phyloP scores from a whole-genome alignment of 2,888 invertebrate genomes.

The Acleris literana region DNA sequence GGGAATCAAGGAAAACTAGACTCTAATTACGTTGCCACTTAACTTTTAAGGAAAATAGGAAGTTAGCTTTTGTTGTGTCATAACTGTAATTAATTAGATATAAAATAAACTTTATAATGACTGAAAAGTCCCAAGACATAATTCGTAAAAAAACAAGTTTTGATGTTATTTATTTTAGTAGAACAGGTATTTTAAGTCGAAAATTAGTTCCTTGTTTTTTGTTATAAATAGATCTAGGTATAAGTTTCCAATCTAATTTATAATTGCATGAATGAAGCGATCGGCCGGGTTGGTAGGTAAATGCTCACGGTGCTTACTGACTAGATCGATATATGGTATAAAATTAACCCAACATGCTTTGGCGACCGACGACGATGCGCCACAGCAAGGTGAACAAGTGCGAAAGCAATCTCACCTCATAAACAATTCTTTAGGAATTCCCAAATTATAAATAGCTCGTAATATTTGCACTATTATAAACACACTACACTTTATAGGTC shows the following conservation, averaged over 20 bases:
- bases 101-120: no score
- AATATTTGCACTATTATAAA: conserved; percentile 22
- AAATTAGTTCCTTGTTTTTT: no score
- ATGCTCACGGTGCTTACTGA: not conserved
- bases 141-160: no score
- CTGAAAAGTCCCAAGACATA: no score
- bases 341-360: conserved; percentile 8
- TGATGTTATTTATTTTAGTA: no score
- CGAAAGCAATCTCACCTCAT: conserved; percentile 32
- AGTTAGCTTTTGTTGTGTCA: no score
- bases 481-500: conserved; percentile 2
- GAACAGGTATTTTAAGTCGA: no score
- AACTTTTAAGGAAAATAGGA: conserved; percentile 7
- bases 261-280: no score
- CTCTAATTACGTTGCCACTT: not conserved
- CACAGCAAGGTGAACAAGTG: conserved; percentile 8
- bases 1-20: not conserved
- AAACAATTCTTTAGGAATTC: conserved; percentile 25
- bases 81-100: no score
- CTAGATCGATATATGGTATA: conserved; percentile 27
- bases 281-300: not conserved
- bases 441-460: conserved; percentile 30
- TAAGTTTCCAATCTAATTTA: no score
- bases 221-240: no score
- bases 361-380: conserved; percentile 1